Base-by-base conservation (phyloP, 2,797 vertebrate species). In the Girardinus metallicus region DNA sequence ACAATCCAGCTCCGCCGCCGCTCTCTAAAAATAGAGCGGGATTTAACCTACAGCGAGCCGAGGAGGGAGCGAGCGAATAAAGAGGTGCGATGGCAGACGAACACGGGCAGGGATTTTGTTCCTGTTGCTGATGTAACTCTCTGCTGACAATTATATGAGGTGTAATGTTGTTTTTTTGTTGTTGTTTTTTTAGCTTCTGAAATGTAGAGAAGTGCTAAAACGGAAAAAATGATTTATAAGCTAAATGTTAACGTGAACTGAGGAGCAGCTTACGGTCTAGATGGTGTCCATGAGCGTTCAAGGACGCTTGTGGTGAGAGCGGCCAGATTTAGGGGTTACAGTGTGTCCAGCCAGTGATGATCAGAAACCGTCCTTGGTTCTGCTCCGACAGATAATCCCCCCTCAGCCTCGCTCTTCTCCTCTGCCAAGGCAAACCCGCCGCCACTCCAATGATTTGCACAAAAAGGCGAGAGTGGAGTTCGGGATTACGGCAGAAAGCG, bases 1-100 rank as follows among this genome's bases (percentile, higher is more conserved):
- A 94, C 88, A 94, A 95, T 91, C 80, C 89, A 76, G 87, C 86
- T 86, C 79, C 82, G 87, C 93, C 76, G 82, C 90, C 62, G 47
- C 78, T 1, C 36, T 26, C 93, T 93, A 94, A 90, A 94, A 93
- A 94, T 94, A 95, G 93, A 80, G 68, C 5, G 76, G 75, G 90
- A 84, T 89, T 93, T 92, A 94, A 92, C 92, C 89, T 90, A 86
- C 84, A 92, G 92, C 77, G 0, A 84, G 84, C 31, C 39, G 75
- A 60, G 16, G 86, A 57, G 44, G 31, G 80, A 79, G 62, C 71
- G 78, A 75, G 76, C 31, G 31, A 62, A 88, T 82, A 80, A 49
- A 78, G 78, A 78, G 75, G 55, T 74, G 84, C 12, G 81, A 89
- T 55, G 68, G 29, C 78, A 75, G 74, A 74, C 72, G 77, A 83